phyloP scores from a whole-genome alignment of 2,797 vertebrate genomes.

The Sebastes cheni region DNA sequence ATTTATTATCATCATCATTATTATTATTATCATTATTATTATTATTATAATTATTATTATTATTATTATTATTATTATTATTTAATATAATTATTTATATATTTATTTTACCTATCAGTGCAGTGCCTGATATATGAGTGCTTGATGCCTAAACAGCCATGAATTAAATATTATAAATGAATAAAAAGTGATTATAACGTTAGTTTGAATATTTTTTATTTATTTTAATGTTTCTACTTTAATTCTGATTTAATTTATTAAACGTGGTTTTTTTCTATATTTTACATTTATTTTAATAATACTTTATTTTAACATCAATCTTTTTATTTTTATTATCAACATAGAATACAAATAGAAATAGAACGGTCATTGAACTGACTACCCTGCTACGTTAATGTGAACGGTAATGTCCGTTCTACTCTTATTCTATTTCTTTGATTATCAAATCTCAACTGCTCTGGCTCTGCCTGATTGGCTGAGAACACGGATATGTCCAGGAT shows the following conservation, averaged over 20 bases:
- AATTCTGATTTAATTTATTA: neutral
- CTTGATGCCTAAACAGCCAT: no score
- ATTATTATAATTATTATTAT: neutral
- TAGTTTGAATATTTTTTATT: neutral
- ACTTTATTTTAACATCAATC: neutral
- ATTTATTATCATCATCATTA: no score
- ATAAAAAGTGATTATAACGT: neutral
- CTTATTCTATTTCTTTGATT: no score
- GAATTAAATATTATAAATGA: no score
- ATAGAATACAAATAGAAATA: no score
- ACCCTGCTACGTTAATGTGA: no score
- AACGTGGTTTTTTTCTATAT: neutral
- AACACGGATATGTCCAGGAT: rapidly evolving
- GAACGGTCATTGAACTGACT: no score
- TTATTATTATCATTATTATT: neutral
- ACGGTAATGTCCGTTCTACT: no score
- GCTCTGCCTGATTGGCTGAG: constrained; percentile 35
- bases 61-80: neutral
- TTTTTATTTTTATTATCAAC: neutral
- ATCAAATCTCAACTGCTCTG: neutral
- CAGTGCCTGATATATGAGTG: no score
- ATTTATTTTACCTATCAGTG: no score
- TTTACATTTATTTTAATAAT: neutral
- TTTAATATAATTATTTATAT: no score
- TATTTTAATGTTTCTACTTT: neutral